Base-by-base conservation (phyloP, 2,797 vertebrate genomes). In the Sebastes ruberrimus region DNA sequence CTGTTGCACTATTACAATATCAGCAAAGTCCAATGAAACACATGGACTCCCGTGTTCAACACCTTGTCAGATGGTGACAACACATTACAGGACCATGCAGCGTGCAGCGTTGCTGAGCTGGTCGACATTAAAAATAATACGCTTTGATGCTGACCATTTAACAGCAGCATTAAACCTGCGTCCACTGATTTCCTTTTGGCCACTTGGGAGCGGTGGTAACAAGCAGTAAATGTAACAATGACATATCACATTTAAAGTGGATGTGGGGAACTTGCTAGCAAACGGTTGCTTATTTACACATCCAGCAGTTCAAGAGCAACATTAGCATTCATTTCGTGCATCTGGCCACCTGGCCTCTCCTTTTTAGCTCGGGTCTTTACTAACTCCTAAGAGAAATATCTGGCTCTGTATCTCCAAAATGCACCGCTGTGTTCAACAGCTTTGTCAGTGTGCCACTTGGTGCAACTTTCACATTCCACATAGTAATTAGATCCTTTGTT, bases 91-190 rank as follows among this genome's bases (percentile, higher is more conserved):
- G n/a, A 56, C 10, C 13, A 2, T n/a, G 46, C 46, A 42, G 28
- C 22, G 3, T 69, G 13, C 9, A 23, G 49, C n/a, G 7, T 33
- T 33, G n/a, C 22, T 3, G 4, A 71, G 53, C 25, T 73, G 30
- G 38, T 60, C 49, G 5, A 64, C 63, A 67, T 62, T 42, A 32
- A 59, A 18, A 32, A 79, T 57, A 14, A 64, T 27, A 53, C 1
- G 5, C 9, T 52, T 56, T 8, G 46, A 27, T 69, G 55, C 32
- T 46, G 13, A 46, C 35, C 32, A 32, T 75, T 83, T 67, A 61
- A 79, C 78, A 32, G 8, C n/a, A 38, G 38, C 68, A 74, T 73
- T 78, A 76, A 53, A 74, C 42, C 38, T 57, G 10, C 46, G 46
- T 62, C 59, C 69, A 63, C 60, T 59, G 25, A 60, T 62, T 64